Conservation (phyloP, 2,888 invertebrate species). For the Cetonia aurata region DNA sequence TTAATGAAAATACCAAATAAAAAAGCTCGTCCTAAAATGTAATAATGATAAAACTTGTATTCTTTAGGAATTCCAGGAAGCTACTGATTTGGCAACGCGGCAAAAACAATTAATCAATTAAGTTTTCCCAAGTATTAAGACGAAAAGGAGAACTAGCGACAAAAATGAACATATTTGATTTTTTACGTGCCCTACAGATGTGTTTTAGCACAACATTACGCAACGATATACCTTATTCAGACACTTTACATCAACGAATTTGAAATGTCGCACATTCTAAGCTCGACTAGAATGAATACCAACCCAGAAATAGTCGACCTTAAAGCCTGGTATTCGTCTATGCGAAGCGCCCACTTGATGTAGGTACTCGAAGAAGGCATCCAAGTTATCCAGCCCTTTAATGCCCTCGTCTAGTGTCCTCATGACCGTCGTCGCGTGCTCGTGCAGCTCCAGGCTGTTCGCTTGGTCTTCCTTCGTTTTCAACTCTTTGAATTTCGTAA, state of each 20-base stretch:
- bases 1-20: no score
- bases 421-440: constrained; percentile 92
- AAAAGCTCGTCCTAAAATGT: no score
- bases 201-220: not conserved
- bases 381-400: constrained; percentile 86
- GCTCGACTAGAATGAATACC: constrained; percentile 58
- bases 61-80: no score
- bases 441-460: constrained; percentile 84
- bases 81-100: no score
- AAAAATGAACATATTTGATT: no score
- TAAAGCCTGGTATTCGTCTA: constrained; percentile 86
- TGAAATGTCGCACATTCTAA: no score
- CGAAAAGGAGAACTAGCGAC: no score
- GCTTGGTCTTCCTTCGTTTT: constrained; percentile 85
- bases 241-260: not conserved
- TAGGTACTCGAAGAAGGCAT: constrained; percentile 85
- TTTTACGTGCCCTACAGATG: no score
- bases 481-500: constrained; percentile 84
- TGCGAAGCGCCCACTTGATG: constrained; percentile 88
- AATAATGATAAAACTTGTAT: no score
- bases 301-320: constrained; percentile 91
- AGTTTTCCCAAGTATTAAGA: no score
- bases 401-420: constrained; percentile 90
- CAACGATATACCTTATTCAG: not conserved
- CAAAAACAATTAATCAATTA: no score